Conservation (phyloP, 1,140 invertebrate genomes). For the Drosophila setifemur region DNA sequence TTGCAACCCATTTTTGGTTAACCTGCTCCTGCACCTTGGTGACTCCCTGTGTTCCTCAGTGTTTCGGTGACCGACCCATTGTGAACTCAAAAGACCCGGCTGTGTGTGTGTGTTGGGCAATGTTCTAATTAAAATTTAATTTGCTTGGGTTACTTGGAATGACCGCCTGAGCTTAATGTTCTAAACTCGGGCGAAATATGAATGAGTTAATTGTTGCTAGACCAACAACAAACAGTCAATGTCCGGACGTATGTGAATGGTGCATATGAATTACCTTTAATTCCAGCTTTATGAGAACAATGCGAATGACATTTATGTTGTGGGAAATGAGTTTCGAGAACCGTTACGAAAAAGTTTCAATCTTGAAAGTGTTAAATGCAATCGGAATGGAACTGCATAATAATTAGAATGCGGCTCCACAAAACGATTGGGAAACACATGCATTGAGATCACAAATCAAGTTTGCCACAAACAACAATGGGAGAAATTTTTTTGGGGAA, state of each 20-base stretch:
- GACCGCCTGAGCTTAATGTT: constrained; percentile 62
- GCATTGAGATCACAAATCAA: neutral
- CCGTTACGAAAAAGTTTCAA: constrained; percentile 34
- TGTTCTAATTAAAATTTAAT: constrained; percentile 75
- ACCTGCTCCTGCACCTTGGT: constrained; percentile 29
- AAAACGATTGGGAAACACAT: constrained; percentile 16
- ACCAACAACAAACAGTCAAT: constrained; percentile 6
- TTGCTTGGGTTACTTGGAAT: constrained; percentile 59
- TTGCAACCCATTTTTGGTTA: constrained; percentile 1
- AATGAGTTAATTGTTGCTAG: constrained; percentile 25
- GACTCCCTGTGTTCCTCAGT: too few relatives aligned
- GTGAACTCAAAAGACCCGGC: constrained; percentile 17
- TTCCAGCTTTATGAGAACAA: constrained; percentile 41
- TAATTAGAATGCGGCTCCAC: constrained; percentile 6
- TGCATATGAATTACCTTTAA: constrained; percentile 36
- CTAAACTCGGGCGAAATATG: constrained; percentile 8
- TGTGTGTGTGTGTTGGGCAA: constrained; percentile 47
- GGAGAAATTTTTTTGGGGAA: neutral
- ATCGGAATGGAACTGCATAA: constrained; percentile 19
- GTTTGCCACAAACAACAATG: too few relatives aligned
- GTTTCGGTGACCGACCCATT: constrained; percentile 2
- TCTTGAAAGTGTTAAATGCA: constrained; percentile 49
- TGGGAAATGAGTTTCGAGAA: constrained; percentile 50
- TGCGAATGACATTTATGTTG: constrained; percentile 62
- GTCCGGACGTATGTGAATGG: constrained; percentile 34